A percentile compares a stretch with the other conserved stretches of the same genome.
These are phyloP conservation scores for Diarsia brunnea DNA, from an alignment of 2,888 invertebrate species.

Conservation along the genomic window DNA sequence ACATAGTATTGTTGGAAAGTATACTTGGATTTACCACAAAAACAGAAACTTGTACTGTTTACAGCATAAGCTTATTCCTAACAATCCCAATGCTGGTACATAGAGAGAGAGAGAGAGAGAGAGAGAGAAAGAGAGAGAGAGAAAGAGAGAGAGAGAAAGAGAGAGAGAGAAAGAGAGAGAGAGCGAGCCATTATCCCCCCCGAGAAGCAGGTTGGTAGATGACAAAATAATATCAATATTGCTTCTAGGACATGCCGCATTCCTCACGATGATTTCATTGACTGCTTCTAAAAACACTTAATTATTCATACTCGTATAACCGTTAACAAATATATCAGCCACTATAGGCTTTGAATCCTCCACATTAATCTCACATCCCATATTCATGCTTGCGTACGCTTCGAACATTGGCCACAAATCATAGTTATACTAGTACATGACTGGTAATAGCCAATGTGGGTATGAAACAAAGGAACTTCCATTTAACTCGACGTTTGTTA, in stretches of 20 bases:
- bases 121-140: neutral
- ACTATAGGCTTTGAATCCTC: constrained; percentile 39
- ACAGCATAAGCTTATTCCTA: neutral
- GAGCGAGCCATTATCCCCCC: neutral
- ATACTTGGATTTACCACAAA: neutral
- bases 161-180: neutral
- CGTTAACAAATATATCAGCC: constrained; percentile 48
- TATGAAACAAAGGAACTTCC: constrained; percentile 73
- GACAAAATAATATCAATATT: neutral
- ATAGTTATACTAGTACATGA: constrained; percentile 62
- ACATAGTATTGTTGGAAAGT: constrained; percentile 32
- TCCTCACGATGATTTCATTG: neutral
- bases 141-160: neutral
- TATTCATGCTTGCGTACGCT: constrained; percentile 43
- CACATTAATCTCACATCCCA: constrained; percentile 50
- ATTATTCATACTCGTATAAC: constrained; percentile 31
- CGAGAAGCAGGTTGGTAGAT: neutral
- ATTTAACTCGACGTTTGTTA: constrained; percentile 65
- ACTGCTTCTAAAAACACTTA: constrained; percentile 8
- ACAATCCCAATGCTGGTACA: neutral
- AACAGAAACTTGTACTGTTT: neutral
- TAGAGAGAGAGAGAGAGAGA: too few relatives aligned
- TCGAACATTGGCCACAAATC: constrained; percentile 66
- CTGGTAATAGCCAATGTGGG: constrained; percentile 66
- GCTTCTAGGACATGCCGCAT: neutral